Evolutionary conservation across 2,113 vertebrate species (phyloP).

Genomic region (Prunella himalayana): DNA sequence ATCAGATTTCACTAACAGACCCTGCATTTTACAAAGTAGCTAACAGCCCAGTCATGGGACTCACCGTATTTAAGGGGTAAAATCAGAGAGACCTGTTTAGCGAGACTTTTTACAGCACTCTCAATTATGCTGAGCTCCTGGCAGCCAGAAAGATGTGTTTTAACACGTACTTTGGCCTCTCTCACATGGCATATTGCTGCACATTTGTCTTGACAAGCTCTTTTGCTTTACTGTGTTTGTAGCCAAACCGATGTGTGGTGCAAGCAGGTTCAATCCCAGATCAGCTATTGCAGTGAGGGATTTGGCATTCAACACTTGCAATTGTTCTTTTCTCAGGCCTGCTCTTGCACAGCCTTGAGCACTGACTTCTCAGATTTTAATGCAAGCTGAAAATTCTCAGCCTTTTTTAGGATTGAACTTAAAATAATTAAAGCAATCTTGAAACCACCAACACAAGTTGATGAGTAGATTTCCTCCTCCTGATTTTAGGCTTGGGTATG

Average conservation of each 20-base stretch:
- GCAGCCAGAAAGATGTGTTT: slow-evolving; percentile 30
- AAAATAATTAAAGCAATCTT: not conserved
- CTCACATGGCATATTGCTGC: not conserved
- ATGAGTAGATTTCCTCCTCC: not conserved
- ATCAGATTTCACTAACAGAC: not conserved
- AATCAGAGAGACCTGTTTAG: slow-evolving; percentile 7
- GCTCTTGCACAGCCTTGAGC: not conserved
- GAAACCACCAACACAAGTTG: not conserved
- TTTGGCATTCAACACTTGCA: not conserved
- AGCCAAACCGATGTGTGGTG: not conserved
- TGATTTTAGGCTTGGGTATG: not conserved
- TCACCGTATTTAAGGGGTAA: not conserved
- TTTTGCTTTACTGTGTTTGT: not conserved
- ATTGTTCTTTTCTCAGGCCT: not conserved
- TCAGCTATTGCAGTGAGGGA: not conserved
- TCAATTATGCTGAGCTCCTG: not conserved
- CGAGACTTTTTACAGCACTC: not conserved
- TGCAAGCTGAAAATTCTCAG: slow-evolving; percentile 9
- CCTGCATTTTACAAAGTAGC: not conserved
- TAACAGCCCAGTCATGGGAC: not conserved
- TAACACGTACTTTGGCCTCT: slow-evolving; percentile 29
- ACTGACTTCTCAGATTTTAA: not conserved
- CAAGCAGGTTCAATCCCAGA: slow-evolving; percentile 1
- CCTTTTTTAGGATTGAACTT: not conserved
- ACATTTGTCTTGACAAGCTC: slow-evolving; percentile 24